Evolutionary conservation across 2,113 vertebrate genomes (phyloP), one percentile per base, ranked within the genome.

Genomic region (Mystacornis crossleyi): DNA sequence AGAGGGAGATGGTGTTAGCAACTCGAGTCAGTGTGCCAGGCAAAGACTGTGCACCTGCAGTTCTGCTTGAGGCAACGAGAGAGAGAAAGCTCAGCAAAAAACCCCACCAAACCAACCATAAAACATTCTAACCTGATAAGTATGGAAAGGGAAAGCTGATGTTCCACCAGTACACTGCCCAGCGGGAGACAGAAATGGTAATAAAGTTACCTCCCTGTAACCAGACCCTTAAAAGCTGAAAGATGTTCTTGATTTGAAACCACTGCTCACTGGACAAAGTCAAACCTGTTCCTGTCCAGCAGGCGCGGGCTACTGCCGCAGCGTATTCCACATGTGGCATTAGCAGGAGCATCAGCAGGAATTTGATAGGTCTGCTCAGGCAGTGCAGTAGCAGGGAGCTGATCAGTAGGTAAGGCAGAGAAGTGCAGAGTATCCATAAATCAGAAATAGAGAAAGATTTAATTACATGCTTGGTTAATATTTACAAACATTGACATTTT

Each of bases 381-480:
- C 28, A 71, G 79, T 86, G 58, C 12, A 1, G 57, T 12, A 48
- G 28, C 73, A 61, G 66, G 45, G 82, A 81, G 48, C 65, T 67
- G 78, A 91, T 55, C 81, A 69, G 65, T 4, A 72, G 73, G 58
- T 72, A 85, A 72, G 61, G 74, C 93, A 95, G 91, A 91, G 58
- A 94, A 85, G 78, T 58, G 78, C 84, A 77, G 18, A 85, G 29
- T 40, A 71, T 45, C 92, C 75, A 2, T 40, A 93, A 82, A 88
- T 80, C 75, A 86, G 62, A 94, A 96, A 93, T n/a, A 86, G 81
- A 86, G 67, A 54, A 83, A 84, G 82, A 89, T 95, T 96, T 93
- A 94, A 95, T 94, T 92, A 95, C 77, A 65, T 92, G 93, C 90
- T 94, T 90, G 82, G 82, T 95, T 96, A 83, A 86, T 92, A 92